phyloP scores from a whole-genome alignment of 1,140 invertebrate genomes.

The Sycophila sp. region DNA sequence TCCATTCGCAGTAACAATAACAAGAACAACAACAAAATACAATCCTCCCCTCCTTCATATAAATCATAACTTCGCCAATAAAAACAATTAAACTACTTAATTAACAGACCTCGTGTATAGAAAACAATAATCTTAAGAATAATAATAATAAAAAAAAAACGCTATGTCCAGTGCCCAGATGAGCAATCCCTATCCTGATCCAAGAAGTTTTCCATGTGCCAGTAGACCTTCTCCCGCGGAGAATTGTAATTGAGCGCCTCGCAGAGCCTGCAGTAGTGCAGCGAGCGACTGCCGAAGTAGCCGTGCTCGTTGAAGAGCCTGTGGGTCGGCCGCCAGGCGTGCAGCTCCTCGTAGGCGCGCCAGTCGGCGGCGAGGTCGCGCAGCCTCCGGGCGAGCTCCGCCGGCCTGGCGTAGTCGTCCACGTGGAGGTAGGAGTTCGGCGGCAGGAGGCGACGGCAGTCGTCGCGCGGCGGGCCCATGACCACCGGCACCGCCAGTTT shows the following conservation, averaged over 20 bases:
- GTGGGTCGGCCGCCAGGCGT: slow-evolving; percentile 76
- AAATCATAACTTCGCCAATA: no score
- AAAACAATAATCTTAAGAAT: no score
- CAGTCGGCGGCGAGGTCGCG: slow-evolving; percentile 68
- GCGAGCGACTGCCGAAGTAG: slow-evolving; percentile 73
- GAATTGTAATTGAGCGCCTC: slow-evolving; percentile 77
- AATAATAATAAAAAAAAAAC: no score
- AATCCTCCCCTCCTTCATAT: no score
- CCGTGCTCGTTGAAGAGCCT: slow-evolving; percentile 78
- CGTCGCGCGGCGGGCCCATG: slow-evolving; percentile 68
- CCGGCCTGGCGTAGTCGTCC: slow-evolving; percentile 74
- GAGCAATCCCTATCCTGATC: slow-evolving; percentile 61
- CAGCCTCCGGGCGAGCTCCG: slow-evolving; percentile 73
- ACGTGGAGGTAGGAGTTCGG: slow-evolving; percentile 78
- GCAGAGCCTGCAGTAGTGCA: slow-evolving; percentile 85
- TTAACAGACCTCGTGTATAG: no score
- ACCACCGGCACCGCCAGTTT: slow-evolving; percentile 78
- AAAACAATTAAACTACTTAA: no score
- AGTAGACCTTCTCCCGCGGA: slow-evolving; percentile 65
- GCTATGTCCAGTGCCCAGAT: no score
- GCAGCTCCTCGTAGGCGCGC: slow-evolving; percentile 70
- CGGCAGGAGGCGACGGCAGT: slow-evolving; percentile 70
- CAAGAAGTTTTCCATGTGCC: slow-evolving; percentile 65
- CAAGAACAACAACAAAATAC: no score
- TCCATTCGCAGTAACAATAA: no score